Conservation (phyloP, 2,888 invertebrate genomes). For the Drosophila limbata region DNA sequence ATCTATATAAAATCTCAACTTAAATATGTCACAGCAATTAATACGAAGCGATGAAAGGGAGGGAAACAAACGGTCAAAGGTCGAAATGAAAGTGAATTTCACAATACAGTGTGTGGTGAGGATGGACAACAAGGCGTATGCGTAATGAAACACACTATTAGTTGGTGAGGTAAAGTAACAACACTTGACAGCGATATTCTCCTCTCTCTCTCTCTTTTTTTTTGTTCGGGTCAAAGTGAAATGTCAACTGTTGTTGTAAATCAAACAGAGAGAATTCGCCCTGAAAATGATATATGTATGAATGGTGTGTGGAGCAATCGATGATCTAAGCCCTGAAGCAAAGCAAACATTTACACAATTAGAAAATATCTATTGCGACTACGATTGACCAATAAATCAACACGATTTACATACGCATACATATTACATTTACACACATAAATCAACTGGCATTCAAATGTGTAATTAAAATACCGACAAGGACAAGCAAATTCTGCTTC, state of each 20-base stretch:
- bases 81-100: slow-evolving; percentile 55
- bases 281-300: slow-evolving; percentile 31
- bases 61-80: slow-evolving; percentile 33
- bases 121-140: slow-evolving; percentile 39
- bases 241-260: slow-evolving; percentile 35
- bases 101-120: slow-evolving; percentile 1
- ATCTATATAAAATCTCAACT: slow-evolving; percentile 64
- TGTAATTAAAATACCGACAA: slow-evolving; percentile 48
- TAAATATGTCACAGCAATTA: slow-evolving; percentile 80
- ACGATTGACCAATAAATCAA: slow-evolving; percentile 49
- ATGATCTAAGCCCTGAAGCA: slow-evolving; percentile 35
- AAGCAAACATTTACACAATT: slow-evolving; percentile 57
- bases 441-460: slow-evolving; percentile 47
- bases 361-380: slow-evolving; percentile 38
- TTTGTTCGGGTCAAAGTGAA: slow-evolving; percentile 8
- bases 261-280: slow-evolving; percentile 20
- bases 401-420: slow-evolving; percentile 35
- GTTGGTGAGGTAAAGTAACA: slow-evolving; percentile 22
- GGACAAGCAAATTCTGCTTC: slow-evolving; percentile 17
- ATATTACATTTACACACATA: slow-evolving; percentile 17
- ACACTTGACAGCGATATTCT: slow-evolving; percentile 37
- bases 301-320: slow-evolving; percentile 26
- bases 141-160: slow-evolving; percentile 33
- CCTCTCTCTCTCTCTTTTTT: no score
- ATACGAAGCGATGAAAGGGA: slow-evolving; percentile 52